These are phyloP conservation scores for Nineta flava DNA, from an alignment of 2,888 invertebrate genomes.

Conservation along the genomic window DNA sequence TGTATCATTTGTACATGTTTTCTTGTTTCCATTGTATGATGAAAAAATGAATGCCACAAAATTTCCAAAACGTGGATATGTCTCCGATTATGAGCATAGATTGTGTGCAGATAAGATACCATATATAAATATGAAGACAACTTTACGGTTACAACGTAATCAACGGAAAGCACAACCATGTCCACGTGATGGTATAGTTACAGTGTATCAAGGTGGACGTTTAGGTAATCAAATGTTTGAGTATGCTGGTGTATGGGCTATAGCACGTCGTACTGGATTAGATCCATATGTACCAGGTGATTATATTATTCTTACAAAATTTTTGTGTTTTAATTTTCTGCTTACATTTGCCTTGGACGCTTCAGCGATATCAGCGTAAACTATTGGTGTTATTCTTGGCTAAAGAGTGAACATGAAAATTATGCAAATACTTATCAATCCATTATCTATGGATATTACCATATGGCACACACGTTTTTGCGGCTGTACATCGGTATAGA, in stretches of 20 bases:
- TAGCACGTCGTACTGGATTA: conserved; percentile 29
- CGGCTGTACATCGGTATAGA: too few relatives aligned
- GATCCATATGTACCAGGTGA: conserved; percentile 29
- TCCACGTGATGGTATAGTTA: conserved; percentile 31
- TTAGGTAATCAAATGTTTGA: conserved; percentile 35
- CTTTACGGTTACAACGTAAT: conserved; percentile 13
- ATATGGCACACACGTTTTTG: too few relatives aligned
- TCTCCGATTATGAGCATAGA: conserved; percentile 35
- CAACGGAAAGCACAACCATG: conserved; percentile 16
- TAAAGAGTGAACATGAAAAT: too few relatives aligned
- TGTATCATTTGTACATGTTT: conserved; percentile 39
- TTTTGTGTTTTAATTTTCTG: too few relatives aligned
- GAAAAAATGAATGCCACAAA: conserved; percentile 17
- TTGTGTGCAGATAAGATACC: conserved; percentile 32
- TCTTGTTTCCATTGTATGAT: conserved; percentile 39
- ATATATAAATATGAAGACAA: conserved; percentile 23
- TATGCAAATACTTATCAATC: too few relatives aligned
- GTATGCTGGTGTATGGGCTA: conserved; percentile 33
- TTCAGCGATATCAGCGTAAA: too few relatives aligned
- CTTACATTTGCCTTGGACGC: too few relatives aligned
- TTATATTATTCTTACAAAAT: not conserved
- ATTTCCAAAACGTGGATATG: conserved; percentile 28
- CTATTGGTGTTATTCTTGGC: too few relatives aligned
- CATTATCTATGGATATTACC: too few relatives aligned
- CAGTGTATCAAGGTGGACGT: conserved; percentile 28